phyloP scores from a whole-genome alignment of 2,113 vertebrate genomes.

The Dipodomys stephensi region DNA sequence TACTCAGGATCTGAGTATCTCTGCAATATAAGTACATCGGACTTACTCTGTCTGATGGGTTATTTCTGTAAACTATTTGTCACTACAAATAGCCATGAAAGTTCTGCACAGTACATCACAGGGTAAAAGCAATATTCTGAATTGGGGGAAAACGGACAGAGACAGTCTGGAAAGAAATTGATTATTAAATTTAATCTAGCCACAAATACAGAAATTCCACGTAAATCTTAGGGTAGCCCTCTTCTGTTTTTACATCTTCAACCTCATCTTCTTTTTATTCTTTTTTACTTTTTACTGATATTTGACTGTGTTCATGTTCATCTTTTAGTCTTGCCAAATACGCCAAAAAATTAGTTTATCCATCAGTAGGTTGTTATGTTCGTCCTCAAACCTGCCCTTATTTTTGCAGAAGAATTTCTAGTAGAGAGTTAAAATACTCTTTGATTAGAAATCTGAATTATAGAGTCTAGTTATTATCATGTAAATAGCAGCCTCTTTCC shows the following conservation, averaged over 20 bases:
- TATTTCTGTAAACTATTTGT: too few species aligned
- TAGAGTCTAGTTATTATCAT: not conserved
- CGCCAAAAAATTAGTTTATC: not conserved
- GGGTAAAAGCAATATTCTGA: not conserved
- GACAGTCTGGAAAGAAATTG: not conserved
- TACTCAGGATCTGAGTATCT: slow-evolving; percentile 18
- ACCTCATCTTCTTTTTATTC: not conserved
- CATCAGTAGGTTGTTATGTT: not conserved
- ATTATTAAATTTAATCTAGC: not conserved
- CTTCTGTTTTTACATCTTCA: not conserved
- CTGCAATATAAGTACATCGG: slow-evolving; percentile 22
- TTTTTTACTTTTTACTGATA: not conserved
- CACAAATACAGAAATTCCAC: not conserved
- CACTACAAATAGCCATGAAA: slow-evolving; percentile 14
- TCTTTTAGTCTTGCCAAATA: not conserved
- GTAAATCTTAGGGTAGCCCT: not conserved
- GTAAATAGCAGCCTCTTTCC: not conserved
- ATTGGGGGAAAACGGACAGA: not conserved
- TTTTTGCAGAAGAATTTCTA: too few species aligned
- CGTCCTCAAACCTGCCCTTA: not conserved
- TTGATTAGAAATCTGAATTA: not conserved
- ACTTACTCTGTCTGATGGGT: too few species aligned
- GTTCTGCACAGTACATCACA: not conserved
- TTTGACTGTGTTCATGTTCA: not conserved
- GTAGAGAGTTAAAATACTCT: not conserved